Base-by-base conservation (phyloP, 2,113 vertebrate genomes). In the Syrmaticus mikado region DNA sequence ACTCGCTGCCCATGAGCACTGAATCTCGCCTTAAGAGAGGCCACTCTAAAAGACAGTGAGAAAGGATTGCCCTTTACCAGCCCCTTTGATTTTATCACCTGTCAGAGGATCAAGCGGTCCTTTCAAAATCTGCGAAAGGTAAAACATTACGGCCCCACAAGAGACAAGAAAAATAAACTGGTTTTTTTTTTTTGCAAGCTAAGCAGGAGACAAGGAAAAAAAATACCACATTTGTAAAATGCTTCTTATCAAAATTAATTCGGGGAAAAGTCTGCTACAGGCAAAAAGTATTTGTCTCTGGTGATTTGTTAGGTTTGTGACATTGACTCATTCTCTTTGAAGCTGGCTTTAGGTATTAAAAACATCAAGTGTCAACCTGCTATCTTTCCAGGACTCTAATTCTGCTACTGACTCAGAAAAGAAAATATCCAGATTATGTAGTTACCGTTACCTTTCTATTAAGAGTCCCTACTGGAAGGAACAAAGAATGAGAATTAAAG, bases 41-140 rank as follows among this genome's bases (percentile, higher is more conserved):
- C 6, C 40, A 21, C 36, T 27, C 40, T 45, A 4, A 93, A 78
- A 82, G 85, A 22, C 73, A 53, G 48, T 8, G 19, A 46, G 68
- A 67, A 71, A 90, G 80, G 27, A 10, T 50, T 65, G 83, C 93
- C 77, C 83, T 94, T 92, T 78, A 48, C 68, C 15, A 36, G 88
- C 46, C 83, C 12, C 48, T 95, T 89, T 95, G 93, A 92, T 95
- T 96, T 78, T 66, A 96, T 89, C 92, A 89, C 65, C 90, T 96
- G 93, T 91, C 91, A 94, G 80, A 94, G 81, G 92, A 83, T 91
- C 89, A 97, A 96, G 81, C 43, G 81, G 86, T 82, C 34, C 84
- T 97, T 97, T 97, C 95, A 96, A 93, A 95, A 92, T 83, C 4
- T 58, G 82, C 82, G 85, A 97, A 75, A 94, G 20, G 32, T 89